Base-by-base conservation (phyloP, 2,888 invertebrate species). In the Acrobasis repandana region DNA sequence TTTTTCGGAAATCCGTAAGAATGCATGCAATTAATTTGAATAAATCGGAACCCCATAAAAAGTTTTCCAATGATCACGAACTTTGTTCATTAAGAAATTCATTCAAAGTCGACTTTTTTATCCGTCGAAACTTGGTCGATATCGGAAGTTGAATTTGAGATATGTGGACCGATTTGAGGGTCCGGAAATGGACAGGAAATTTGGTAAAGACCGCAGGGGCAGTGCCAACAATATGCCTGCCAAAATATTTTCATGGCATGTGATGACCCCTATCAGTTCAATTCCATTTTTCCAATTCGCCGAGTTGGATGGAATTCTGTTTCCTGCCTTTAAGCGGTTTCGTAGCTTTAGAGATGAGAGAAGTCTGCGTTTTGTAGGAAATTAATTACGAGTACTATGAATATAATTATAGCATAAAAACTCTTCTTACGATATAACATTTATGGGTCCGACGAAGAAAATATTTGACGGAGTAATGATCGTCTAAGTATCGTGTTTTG, bases 231-330 rank as follows among this genome's bases (percentile, higher is more conserved):
- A 52, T 28, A 54, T 54, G 38, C n/a, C 36, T 20, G 38, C 18
- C 10, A 16, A 18, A 54, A 54, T 38, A 38, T 54, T 43, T 16
- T 9, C 54, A 54, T 38, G 54, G 38, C 14, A 36, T n/a, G 11
- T 36, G 36, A 9, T 11, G 43, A 5, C 43, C 43, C 38, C 14
- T 6, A 34, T 11, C 16, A 16, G 16, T 5, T 28, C 28, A 20
- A 9, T 34, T 52, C 52, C 34, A 52, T 9, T 34, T 34, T 34
- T 15, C 16, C 16, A 16, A 18, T 36, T 33, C n/a, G 10, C 43
- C n/a, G 43, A 43, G 5, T 43, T 43, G 0, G 14, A 43, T 11
- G 43, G 5, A 11, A 14, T 43, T 43, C n/a, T 3, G 11, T 43
- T 43, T 43, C 43, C 14, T 43, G 43, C 14, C 0, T n/a, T 3